phyloP scores from a whole-genome alignment of 2,113 vertebrate species.

The Ia io region DNA sequence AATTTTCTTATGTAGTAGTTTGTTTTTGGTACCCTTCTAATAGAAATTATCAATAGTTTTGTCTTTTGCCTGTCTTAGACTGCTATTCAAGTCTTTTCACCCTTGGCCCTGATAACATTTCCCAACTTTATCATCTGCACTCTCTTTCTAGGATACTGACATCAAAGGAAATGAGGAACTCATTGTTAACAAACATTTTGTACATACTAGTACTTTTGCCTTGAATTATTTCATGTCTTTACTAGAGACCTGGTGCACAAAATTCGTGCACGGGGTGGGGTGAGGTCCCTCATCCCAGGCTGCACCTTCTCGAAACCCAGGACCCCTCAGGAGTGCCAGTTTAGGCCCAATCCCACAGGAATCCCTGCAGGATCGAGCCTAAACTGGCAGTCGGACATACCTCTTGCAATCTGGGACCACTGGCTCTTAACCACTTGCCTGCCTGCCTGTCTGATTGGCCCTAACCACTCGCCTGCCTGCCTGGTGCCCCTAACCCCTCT shows the following conservation, averaged over 20 bases:
- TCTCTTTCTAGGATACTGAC: neutral
- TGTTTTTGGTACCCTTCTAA: neutral
- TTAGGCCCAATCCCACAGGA: no score
- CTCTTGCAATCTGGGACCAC: no score
- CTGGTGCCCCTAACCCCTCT: no score
- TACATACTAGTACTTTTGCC: neutral
- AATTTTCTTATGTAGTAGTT: neutral
- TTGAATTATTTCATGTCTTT: neutral
- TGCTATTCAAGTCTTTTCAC: neutral
- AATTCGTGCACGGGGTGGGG: rapidly evolving
- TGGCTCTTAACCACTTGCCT: no score
- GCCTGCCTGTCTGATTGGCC: no score
- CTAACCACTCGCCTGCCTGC: no score
- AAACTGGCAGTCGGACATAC: no score
- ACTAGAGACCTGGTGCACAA: no score
- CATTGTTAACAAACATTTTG: neutral
- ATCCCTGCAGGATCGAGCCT: no score
- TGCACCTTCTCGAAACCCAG: no score
- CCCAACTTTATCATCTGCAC: neutral
- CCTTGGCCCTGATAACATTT: neutral
- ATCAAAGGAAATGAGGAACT: neutral
- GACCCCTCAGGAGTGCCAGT: no score
- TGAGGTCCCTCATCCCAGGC: no score
- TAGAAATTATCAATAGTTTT: neutral
- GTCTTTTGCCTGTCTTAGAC: neutral